Conservation (phyloP, 2,888 invertebrate species). For the Spatulosminthurus flaviceps region DNA sequence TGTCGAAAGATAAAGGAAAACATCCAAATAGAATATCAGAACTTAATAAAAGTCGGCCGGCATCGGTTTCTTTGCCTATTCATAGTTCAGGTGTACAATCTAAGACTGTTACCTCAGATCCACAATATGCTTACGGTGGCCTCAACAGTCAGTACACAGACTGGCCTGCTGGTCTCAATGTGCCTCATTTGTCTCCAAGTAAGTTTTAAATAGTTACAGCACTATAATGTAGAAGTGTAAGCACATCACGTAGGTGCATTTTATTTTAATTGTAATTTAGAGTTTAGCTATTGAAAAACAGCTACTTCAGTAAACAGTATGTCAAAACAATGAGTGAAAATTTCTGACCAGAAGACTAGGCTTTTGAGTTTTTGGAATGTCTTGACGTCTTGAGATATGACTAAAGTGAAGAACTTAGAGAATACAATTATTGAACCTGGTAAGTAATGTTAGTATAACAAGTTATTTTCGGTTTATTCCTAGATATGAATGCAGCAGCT, state of each 20-base stretch:
- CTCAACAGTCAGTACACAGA: constrained; percentile 45
- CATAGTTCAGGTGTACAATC: constrained; percentile 28
- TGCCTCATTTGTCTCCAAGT: constrained; percentile 59
- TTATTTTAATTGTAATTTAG: no score
- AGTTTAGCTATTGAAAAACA: background rate
- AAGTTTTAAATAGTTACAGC: no score
- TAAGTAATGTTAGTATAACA: no score
- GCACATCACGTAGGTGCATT: no score
- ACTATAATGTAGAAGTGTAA: no score
- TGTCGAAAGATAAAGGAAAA: constrained; percentile 8
- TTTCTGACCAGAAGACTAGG: no score
- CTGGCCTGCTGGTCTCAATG: constrained; percentile 49
- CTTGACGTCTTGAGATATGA: no score
- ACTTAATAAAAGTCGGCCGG: constrained; percentile 29
- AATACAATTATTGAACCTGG: no score
- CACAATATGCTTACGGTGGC: constrained; percentile 41
- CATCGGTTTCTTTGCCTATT: constrained; percentile 29
- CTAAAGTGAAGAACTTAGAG: no score
- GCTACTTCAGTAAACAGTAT: background rate
- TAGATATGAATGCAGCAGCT: constrained; percentile 54
- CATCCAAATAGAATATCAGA: constrained; percentile 17
- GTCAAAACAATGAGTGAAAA: no score
- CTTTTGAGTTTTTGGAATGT: no score
- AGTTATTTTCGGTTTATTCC: constrained; percentile 29
- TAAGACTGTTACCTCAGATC: constrained; percentile 42